A percentile compares a stretch with the other conserved stretches of the same genome.
Conservation (phyloP, 2,113 vertebrate genomes). For the Heloderma charlesbogerti region DNA sequence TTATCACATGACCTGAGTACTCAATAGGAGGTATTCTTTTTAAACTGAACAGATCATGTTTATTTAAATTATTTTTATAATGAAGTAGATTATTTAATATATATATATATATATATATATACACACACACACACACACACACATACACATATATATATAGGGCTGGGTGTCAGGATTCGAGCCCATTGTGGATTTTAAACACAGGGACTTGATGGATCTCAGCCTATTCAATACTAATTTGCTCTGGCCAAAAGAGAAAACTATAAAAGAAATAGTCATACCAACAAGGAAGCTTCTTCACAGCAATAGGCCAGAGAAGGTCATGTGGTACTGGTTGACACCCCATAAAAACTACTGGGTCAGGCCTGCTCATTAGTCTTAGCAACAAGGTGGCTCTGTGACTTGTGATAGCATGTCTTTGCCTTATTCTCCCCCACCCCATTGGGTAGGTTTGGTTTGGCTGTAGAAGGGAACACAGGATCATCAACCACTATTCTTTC, state of each 20-base stretch:
- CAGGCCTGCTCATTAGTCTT: background rate
- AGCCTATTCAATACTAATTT: background rate
- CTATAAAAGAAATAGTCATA: background rate
- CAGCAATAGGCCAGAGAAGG: background rate
- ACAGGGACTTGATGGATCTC: background rate
- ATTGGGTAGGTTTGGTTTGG: no score
- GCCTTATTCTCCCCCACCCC: background rate
- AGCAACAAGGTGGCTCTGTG: background rate
- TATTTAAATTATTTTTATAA: constrained; percentile 58
- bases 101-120: background rate
- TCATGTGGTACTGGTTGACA: background rate
- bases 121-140: background rate
- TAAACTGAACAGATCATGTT: constrained; percentile 24
- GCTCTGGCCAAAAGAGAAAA: background rate
- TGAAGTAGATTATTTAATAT: constrained; percentile 47
- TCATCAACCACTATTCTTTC: background rate
- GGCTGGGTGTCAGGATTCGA: constrained; percentile 18
- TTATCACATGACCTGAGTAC: constrained; percentile 41
- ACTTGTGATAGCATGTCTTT: background rate
- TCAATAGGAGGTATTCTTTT: constrained; percentile 39
- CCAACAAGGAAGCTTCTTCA: background rate
- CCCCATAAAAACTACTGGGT: background rate
- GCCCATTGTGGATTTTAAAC: background rate
- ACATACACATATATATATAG: background rate
- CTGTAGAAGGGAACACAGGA: no score